Evolutionary conservation across 2,888 invertebrate genomes (phyloP), one percentile per base, ranked within the genome.

Genomic region (Drosophila paucipuncta): DNA sequence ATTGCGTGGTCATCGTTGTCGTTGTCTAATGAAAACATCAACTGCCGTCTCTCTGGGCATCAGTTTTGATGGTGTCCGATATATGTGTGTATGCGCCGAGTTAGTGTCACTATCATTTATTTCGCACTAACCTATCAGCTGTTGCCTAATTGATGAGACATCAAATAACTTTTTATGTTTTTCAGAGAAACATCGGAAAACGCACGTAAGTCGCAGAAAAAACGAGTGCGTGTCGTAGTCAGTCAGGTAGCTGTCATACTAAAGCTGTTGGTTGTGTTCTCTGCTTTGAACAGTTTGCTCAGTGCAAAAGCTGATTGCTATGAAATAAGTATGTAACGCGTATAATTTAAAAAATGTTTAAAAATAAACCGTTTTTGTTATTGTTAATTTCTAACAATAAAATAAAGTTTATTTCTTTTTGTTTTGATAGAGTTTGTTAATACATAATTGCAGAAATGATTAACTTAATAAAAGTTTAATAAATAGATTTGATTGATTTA

Each of bases 11-110:
- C 69, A 43, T 54, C 41, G 52, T 7, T 52, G 49, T 52, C 41
- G 57, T 82, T 80, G 84, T 75, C 81, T 83, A 78, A 87, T 75
- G 73, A 78, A 83, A 72, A 70, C 78, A 70, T 85, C 68, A 76
- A 82, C 66, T 69, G 58, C 61, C 66, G 72, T 73, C 61, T 68
- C 78, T 68, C 39, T 60, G 55, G 59, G 68, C 65, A 55, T 50
- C 59, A 59, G 11, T 7, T 22, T 50, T 37, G 37, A 59, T 77
- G 54, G 49, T 52, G 69, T 73, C 33, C 58, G 73, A 68, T 77
- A 64, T 30, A 28, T 35, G 9, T 54, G 35, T 28, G 28, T 37
- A 28, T 4, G n/a, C 58, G 35, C 25, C 37, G 28, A 64, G 53
- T 68, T 41, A 22, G 69, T 33, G 54, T 0, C 75, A 63, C 13